Percentiles rank a stretch among this genome's conserved stretches.
Evolutionary conservation across 2,888 invertebrate species (phyloP).

Genomic region (Steinernema scapterisci): DNA sequence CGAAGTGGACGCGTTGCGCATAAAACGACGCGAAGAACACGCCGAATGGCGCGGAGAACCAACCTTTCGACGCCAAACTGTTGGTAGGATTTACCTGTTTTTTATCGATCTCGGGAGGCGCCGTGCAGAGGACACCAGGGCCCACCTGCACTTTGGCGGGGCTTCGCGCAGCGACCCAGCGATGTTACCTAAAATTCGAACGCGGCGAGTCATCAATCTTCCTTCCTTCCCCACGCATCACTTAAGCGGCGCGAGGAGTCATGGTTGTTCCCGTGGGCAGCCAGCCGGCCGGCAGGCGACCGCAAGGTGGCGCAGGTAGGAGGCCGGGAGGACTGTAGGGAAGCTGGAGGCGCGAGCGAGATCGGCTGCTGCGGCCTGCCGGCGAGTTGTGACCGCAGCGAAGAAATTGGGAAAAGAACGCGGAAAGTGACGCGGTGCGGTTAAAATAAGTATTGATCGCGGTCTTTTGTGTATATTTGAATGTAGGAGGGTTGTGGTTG

Average conservation of each 20-base stretch:
- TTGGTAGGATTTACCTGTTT: slow-evolving; percentile 25
- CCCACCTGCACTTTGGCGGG: slow-evolving; percentile 29
- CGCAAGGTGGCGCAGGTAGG: neutral
- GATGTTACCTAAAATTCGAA: slow-evolving; percentile 26
- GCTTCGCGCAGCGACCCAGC: neutral
- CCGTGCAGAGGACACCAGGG: neutral
- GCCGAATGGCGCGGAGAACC: too few relatives aligned
- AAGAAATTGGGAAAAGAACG: slow-evolving; percentile 26
- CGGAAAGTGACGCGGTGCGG: slow-evolving; percentile 8
- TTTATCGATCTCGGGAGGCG: slow-evolving; percentile 14
- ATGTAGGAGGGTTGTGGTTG: slow-evolving; percentile 23
- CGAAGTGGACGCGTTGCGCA: too few relatives aligned
- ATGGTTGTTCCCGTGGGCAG: neutral
- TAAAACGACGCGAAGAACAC: too few relatives aligned
- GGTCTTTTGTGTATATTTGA: slow-evolving; percentile 25
- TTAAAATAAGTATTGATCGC: slow-evolving; percentile 21
- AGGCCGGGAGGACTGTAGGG: neutral
- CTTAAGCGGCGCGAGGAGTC: neutral
- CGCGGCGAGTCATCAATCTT: slow-evolving; percentile 28
- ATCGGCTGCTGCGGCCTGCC: neutral
- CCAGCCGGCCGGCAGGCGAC: too few relatives aligned
- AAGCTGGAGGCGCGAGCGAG: neutral
- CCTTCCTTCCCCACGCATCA: slow-evolving; percentile 8
- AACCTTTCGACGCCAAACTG: neutral
- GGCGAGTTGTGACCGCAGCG: slow-evolving; percentile 9